Evolutionary conservation across 2,797 vertebrate species (phyloP).

Genomic region (Mormyrops boulengeri): DNA sequence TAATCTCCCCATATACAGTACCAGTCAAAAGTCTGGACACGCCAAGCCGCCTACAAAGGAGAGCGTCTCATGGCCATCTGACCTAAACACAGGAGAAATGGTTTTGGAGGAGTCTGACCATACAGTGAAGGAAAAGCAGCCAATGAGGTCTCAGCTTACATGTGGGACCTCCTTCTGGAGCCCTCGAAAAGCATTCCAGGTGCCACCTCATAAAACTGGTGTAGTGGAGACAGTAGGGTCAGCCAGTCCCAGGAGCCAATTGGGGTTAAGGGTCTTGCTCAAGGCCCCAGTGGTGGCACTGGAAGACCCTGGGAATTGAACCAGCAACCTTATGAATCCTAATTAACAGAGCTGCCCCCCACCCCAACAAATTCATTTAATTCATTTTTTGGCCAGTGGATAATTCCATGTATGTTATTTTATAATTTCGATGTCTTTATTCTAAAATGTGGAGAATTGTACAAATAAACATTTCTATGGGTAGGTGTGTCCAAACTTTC

Average conservation of each 20-base stretch:
- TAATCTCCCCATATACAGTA: not conserved
- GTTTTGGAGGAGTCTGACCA: not conserved
- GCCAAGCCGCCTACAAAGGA: not conserved
- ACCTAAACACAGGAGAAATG: not conserved
- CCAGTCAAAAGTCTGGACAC: not conserved
- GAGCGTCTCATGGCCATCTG: not conserved
- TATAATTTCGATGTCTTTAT: not conserved
- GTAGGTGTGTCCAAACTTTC: not conserved
- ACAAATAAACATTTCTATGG: not conserved
- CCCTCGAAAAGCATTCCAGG: not conserved
- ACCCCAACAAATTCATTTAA: too few species aligned
- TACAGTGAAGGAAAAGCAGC: not conserved
- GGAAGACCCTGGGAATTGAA: not conserved
- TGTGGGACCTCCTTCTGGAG: not conserved
- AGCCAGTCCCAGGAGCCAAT: not conserved
- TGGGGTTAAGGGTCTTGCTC: not conserved
- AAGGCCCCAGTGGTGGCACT: not conserved
- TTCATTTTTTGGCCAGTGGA: too few species aligned
- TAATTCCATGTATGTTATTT: too few species aligned
- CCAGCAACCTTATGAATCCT: not conserved
- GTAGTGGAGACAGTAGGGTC: not conserved
- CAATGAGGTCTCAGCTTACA: not conserved
- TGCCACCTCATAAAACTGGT: not conserved
- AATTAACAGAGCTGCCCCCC: not conserved
- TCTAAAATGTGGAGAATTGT: not conserved